These are phyloP conservation scores for Thamnophis elegans DNA, from an alignment of 2,797 vertebrate genomes.

Conservation along the genomic window DNA sequence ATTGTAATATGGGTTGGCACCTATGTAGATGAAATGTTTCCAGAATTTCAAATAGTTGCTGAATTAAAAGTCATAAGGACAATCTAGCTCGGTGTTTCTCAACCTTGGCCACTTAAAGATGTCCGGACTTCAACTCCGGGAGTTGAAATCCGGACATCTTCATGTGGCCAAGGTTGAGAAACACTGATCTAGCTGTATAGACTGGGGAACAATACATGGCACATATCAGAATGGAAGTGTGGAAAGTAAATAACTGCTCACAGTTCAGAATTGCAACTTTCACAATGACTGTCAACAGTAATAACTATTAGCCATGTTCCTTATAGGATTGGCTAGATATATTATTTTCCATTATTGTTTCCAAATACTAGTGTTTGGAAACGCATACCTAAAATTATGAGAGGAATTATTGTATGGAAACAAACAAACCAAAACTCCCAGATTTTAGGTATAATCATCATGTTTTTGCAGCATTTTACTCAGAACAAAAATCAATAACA, in stretches of 20 bases:
- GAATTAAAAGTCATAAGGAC: neutral
- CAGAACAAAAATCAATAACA: neutral
- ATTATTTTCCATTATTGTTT: neutral
- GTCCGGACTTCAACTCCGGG: too few relatives aligned
- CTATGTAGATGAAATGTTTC: neutral
- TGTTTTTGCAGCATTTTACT: neutral
- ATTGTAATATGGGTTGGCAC: neutral
- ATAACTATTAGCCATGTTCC: too few relatives aligned
- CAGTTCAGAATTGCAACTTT: neutral
- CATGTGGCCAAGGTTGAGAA: too few relatives aligned
- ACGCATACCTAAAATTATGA: neutral
- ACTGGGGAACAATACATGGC: neutral
- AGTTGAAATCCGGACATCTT: too few relatives aligned
- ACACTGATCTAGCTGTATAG: too few relatives aligned
- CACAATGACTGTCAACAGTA: neutral
- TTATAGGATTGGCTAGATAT: neutral
- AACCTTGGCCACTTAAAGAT: too few relatives aligned
- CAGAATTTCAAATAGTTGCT: neutral
- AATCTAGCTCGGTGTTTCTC: too few relatives aligned
- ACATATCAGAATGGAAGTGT: neutral
- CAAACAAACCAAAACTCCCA: neutral
- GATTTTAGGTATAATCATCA: neutral
- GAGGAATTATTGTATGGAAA: neutral
- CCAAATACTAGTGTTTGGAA: neutral
- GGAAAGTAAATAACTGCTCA: neutral